Evolutionary conservation across 2,888 invertebrate genomes (phyloP).

Genomic region (Agonopterix subpropinquella): DNA sequence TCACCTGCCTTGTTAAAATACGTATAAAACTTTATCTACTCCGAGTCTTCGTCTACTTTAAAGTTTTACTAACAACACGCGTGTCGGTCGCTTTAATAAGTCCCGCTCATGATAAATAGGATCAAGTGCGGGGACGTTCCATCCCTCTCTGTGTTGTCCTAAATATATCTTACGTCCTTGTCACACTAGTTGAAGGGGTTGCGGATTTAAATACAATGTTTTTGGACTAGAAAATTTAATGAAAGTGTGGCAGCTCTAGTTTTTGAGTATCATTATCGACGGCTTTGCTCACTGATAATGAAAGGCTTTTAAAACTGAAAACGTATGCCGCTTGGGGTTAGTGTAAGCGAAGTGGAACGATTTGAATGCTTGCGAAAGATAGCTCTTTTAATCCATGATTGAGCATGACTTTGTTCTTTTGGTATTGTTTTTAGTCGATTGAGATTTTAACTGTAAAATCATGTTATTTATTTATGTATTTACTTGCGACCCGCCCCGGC

Average conservation of each 20-base stretch:
- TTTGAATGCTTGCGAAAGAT: constrained; percentile 14
- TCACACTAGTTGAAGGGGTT: constrained; percentile 33
- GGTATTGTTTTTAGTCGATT: too few species aligned
- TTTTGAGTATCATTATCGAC: constrained; percentile 59
- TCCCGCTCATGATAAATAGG: constrained; percentile 67
- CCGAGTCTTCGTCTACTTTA: constrained; percentile 29
- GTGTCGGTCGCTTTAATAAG: constrained; percentile 69
- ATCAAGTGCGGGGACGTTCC: constrained; percentile 53
- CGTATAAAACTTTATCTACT: constrained; percentile 15
- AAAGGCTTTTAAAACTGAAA: constrained; percentile 54
- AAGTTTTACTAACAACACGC: constrained; percentile 55
- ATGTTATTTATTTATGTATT: too few species aligned
- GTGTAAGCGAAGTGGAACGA: constrained; percentile 36
- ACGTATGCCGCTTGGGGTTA: constrained; percentile 55
- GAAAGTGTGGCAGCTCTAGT: constrained; percentile 54
- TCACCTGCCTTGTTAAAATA: too few species aligned
- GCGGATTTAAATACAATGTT: constrained; percentile 44
- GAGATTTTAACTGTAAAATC: too few species aligned
- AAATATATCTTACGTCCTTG: constrained; percentile 28
- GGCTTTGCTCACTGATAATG: constrained; percentile 50
- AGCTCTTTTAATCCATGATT: not conserved
- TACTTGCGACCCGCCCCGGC: too few species aligned
- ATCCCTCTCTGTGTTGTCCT: constrained; percentile 27
- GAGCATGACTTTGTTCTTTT: not conserved
- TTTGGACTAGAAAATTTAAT: constrained; percentile 59